Evolutionary conservation across 2,797 vertebrate species (phyloP).

Genomic region (Cichlasoma orientale): DNA sequence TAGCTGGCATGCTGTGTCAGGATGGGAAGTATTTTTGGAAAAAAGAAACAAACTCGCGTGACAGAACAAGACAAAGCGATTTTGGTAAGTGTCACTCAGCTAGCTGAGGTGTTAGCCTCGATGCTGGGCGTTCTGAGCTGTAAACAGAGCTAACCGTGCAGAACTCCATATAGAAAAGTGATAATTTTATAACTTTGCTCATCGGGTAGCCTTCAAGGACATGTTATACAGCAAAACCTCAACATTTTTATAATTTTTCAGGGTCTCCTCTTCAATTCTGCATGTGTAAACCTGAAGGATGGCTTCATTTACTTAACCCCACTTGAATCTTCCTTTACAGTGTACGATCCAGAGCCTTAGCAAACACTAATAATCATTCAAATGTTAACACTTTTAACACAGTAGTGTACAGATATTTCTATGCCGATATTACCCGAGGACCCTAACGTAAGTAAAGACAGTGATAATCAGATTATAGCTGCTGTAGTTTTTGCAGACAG

Average conservation of each 20-base stretch:
- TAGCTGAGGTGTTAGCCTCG: not conserved
- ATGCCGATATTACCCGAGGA: not conserved
- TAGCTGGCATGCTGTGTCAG: constrained; percentile 69
- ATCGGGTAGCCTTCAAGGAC: accelerated
- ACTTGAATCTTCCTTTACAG: accelerated
- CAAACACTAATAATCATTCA: not conserved
- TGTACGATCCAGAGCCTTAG: not conserved
- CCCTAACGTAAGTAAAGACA: not conserved
- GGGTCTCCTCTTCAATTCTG: not conserved
- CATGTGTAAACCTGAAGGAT: accelerated
- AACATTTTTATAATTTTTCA: accelerated
- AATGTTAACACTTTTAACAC: not conserved
- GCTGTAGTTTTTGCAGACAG: not conserved
- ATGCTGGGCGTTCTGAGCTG: not conserved
- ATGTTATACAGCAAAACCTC: accelerated
- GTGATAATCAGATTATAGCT: not conserved
- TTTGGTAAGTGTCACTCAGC: constrained; percentile 79
- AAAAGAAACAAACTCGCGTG: constrained; percentile 90
- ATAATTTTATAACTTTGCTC: not conserved
- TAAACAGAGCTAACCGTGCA: not conserved
- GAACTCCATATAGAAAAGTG: not conserved
- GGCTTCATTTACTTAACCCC: not conserved
- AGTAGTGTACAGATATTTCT: not conserved
- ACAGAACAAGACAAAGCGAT: constrained; percentile 93
- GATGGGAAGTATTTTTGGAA: constrained; percentile 92